phyloP scores from a whole-genome alignment of 2,797 vertebrate genomes.

The Acrossocheilus wenchowensis region DNA sequence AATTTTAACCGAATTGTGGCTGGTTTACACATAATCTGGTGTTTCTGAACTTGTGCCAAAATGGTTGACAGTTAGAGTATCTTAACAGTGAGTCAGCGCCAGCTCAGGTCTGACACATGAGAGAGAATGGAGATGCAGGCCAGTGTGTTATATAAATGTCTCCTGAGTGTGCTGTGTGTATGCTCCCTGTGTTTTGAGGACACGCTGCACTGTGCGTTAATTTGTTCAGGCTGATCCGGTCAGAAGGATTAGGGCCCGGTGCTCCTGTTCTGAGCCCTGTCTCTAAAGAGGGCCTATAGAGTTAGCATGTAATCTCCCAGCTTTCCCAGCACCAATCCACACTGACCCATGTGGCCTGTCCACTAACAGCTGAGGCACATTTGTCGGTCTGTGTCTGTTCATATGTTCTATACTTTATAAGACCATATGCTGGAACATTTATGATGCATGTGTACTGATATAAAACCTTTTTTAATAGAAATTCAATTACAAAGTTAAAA shows the following conservation, averaged over 20 bases:
- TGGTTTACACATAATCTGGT: constrained; percentile 18
- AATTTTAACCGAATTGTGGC: constrained; percentile 1
- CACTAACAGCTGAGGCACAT: constrained; percentile 46
- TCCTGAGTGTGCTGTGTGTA: constrained; percentile 52
- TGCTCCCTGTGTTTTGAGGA: constrained; percentile 34
- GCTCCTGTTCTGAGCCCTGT: constrained; percentile 59
- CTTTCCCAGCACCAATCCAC: constrained; percentile 63
- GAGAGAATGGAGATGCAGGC: constrained; percentile 54
- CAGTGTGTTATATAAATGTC: constrained; percentile 74
- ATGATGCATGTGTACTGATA: not conserved
- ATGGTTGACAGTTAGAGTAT: constrained; percentile 27
- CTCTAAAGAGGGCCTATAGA: constrained; percentile 54
- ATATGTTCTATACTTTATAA: constrained; percentile 31
- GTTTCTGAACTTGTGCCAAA: constrained; percentile 17
- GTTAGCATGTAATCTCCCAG: constrained; percentile 67
- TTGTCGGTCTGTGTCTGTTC: constrained; percentile 10
- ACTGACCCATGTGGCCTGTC: constrained; percentile 50
- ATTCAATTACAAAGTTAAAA: not conserved
- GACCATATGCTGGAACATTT: not conserved
- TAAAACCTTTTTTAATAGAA: not conserved
- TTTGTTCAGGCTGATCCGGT: constrained; percentile 42
- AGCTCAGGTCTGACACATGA: constrained; percentile 67
- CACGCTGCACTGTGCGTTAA: constrained; percentile 44
- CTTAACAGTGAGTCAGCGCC: constrained; percentile 55
- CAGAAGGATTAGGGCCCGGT: constrained; percentile 49